Conservation (phyloP, 2,888 invertebrate genomes). For the Drosophila diplacantha region DNA sequence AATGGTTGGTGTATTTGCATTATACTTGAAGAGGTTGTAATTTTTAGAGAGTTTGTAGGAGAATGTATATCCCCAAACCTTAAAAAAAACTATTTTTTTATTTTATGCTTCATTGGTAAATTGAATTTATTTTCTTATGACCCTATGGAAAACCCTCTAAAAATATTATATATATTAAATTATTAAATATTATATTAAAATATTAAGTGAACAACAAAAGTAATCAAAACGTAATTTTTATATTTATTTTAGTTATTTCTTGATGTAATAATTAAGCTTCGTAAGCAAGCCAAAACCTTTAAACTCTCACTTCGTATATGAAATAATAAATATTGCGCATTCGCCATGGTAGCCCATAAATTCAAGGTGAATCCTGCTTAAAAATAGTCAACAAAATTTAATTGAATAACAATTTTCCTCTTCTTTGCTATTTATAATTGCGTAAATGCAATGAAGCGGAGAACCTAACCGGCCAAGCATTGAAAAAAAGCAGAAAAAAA, state of each 20-base stretch:
- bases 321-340: constrained; percentile 20
- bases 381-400: constrained; percentile 44
- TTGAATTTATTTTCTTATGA: neutral
- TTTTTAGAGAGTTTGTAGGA: neutral
- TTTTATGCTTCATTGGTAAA: neutral
- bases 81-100: neutral
- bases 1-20: neutral
- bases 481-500: constrained; percentile 7
- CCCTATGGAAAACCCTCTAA: neutral
- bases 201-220: neutral
- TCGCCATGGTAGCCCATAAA: constrained; percentile 14
- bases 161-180: too few relatives aligned
- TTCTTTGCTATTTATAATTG: constrained; percentile 48
- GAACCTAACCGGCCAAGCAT: constrained; percentile 43
- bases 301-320: neutral
- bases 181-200: too few relatives aligned
- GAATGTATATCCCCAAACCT: neutral
- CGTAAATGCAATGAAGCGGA: constrained; percentile 59
- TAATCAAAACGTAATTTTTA: neutral
- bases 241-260: neutral
- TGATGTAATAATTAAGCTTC: neutral
- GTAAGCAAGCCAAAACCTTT: too few relatives aligned
- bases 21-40: too few relatives aligned
- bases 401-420: constrained; percentile 51
- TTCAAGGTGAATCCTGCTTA: constrained; percentile 51